A percentile compares a stretch with the other conserved stretches of the same genome.
Evolutionary conservation across 2,113 vertebrate genomes (phyloP).

Genomic region (Tragelaphus strepsiceros): DNA sequence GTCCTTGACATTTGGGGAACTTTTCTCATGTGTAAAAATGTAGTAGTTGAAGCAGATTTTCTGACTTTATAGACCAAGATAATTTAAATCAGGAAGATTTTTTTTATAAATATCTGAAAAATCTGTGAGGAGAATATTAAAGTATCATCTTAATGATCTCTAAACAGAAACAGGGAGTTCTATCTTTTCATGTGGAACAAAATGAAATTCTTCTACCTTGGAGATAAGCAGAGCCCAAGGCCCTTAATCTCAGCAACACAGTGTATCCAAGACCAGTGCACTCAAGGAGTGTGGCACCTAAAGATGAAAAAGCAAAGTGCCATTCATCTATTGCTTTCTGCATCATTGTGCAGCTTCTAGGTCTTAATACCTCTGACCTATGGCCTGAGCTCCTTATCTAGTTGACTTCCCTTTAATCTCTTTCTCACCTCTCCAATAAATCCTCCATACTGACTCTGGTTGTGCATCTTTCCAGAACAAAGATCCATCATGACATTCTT

Average conservation of each 20-base stretch:
- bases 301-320: not conserved
- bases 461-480: not conserved
- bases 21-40: not conserved
- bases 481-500: not conserved
- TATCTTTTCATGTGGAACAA: not conserved
- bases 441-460: not conserved
- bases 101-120: not conserved
- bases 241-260: not conserved
- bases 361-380: not conserved
- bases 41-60: not conserved
- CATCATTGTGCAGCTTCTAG: not conserved
- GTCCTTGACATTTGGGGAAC: not conserved
- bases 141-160: not conserved
- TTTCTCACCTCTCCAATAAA: not conserved
- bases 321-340: not conserved
- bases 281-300: not conserved
- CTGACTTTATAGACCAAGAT: not conserved
- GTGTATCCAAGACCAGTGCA: not conserved
- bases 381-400: not conserved
- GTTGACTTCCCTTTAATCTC: not conserved
- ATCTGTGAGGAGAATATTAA: not conserved
- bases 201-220: not conserved
- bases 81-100: not conserved
- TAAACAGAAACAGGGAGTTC: not conserved
- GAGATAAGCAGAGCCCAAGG: not conserved